Conservation (phyloP, 2,113 vertebrate species). For the Hippocampus zosterae region DNA sequence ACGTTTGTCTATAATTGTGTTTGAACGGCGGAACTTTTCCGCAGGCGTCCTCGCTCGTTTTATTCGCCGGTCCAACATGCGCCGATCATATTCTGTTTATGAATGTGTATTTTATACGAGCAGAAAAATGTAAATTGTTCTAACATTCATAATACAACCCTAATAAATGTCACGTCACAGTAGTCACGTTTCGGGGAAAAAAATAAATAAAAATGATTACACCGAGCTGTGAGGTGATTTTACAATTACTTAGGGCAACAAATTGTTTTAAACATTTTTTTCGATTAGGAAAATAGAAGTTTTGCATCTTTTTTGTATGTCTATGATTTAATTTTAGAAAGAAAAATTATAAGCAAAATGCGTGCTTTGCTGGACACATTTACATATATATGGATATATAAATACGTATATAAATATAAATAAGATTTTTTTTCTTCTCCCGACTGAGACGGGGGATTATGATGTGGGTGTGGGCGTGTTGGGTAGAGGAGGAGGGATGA, state of each 20-base stretch:
- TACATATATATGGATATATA: not conserved
- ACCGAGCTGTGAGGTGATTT: slow-evolving; percentile 18
- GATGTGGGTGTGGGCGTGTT: slow-evolving; percentile 73
- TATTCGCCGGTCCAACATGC: slow-evolving; percentile 11
- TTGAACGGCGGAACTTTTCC: slow-evolving; percentile 33
- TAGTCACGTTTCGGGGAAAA: slow-evolving; percentile 10
- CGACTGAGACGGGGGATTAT: slow-evolving; percentile 74
- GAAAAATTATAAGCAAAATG: slow-evolving; percentile 4
- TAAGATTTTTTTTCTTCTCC: slow-evolving; percentile 30
- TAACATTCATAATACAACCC: slow-evolving; percentile 34
- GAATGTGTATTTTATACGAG: slow-evolving; percentile 22
- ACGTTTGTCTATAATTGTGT: slow-evolving; percentile 25
- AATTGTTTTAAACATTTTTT: not conserved
- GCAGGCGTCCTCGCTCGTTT: slow-evolving; percentile 28
- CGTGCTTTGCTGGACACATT: slow-evolving; percentile 43
- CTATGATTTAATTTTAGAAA: not conserved
- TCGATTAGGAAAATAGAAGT: not conserved
- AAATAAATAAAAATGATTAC: not conserved
- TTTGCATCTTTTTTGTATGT: slow-evolving; percentile 21
- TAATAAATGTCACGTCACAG: slow-evolving; percentile 33
- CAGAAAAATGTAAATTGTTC: not conserved
- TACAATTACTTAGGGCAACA: not conserved
- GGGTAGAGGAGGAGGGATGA: slow-evolving; percentile 67
- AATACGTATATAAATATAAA: not conserved
- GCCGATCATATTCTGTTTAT: slow-evolving; percentile 28